Conservation (phyloP, 2,113 vertebrate species). For the Beaufortia kweichowensis region DNA sequence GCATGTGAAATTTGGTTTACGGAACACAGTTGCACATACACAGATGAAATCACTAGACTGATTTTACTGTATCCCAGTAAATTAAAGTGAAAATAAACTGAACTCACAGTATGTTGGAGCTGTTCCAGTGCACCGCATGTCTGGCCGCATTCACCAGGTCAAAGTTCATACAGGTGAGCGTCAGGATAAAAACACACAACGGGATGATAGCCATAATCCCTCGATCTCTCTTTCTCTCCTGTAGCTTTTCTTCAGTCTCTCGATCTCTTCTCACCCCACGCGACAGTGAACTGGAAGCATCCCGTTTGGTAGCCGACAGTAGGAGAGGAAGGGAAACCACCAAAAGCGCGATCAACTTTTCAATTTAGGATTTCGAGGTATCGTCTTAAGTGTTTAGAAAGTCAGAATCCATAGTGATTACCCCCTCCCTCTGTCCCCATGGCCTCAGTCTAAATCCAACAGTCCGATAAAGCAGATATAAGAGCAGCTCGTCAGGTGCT, state of each 20-base stretch:
- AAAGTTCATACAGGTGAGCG: constrained; percentile 76
- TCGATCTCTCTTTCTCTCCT: constrained; percentile 56
- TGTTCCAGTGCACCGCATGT: constrained; percentile 93
- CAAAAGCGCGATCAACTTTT: constrained; percentile 34
- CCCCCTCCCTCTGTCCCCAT: constrained; percentile 51
- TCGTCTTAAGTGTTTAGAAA: constrained; percentile 56
- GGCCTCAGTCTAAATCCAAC: constrained; percentile 56
- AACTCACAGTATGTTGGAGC: constrained; percentile 92
- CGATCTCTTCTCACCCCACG: constrained; percentile 58
- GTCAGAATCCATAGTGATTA: constrained; percentile 63
- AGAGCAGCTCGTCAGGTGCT: constrained; percentile 43
- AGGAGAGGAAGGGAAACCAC: constrained; percentile 47
- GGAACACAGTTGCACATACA: neutral
- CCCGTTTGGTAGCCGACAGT: constrained; percentile 66
- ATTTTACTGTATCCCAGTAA: neutral
- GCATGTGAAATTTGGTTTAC: neutral
- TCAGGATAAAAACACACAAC: constrained; percentile 73
- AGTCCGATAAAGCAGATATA: constrained; percentile 34
- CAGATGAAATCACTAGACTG: neutral
- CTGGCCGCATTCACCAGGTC: constrained; percentile 80
- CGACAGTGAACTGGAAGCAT: constrained; percentile 68
- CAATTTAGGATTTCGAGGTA: constrained; percentile 20
- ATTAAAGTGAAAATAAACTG: neutral
- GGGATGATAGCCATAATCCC: constrained; percentile 75
- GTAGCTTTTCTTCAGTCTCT: constrained; percentile 11